Evolutionary conservation across 2,113 vertebrate genomes (phyloP), one percentile per base, ranked within the genome.

Genomic region (Chloropsis cyanopogon): DNA sequence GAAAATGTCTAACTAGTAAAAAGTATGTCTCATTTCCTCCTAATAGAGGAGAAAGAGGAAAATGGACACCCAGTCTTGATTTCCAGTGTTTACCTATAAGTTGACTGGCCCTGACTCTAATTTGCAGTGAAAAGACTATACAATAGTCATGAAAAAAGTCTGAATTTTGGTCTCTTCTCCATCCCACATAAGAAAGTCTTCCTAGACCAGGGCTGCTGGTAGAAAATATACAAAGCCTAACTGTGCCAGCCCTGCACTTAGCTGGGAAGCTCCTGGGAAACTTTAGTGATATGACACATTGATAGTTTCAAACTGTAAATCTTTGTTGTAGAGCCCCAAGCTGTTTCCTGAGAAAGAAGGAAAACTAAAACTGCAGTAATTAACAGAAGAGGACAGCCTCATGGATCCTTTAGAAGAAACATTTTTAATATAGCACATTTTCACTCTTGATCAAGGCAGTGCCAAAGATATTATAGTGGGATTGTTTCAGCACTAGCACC

Each of bases 331-430:
- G 52, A 93, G 21, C 26, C 68, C 59, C 37, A 90, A 95, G 20
- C n/a, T 68, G 41, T 77, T 86, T 93, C 52, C 90, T 96, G 64
- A 82, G 86, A 88, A 83, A 88, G 49, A 92, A 87, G 21, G 33
- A 52, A 88, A 95, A 93, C 10, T 71, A 66, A 82, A 37, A 68
- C 42, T 68, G 44, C 31, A 93, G 41, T 52, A 91, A 83, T 96
- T 95, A 94, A 56, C 37, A 81, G 54, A 70, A 22, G 5, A 82
- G 7, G 86, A 78, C 14, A 84, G 22, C 22, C 20, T 86, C 12
- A 1, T 63, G 35, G 50, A 78, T 86, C 26, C 68, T 53, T 31
- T 71, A 47, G 35, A 90, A 90, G 77, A 26, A 39, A 81, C 6
- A 53, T 81, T 83, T 87, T 86, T 82, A 77, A 54, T 54, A 49